phyloP scores from a whole-genome alignment of 1,140 invertebrate genomes.

The Pseudoatta argentina region DNA sequence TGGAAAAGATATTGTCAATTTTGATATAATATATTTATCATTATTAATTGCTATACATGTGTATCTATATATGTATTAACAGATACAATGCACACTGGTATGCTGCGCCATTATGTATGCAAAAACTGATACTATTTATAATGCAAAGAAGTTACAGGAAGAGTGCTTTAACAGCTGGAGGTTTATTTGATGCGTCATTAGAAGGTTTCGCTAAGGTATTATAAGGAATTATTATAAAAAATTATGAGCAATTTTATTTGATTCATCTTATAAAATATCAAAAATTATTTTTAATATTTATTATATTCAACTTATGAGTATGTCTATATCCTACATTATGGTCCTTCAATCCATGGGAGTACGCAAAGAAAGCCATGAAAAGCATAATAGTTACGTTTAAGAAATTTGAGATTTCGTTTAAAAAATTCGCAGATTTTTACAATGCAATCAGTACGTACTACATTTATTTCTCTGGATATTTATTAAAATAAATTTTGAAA shows the following conservation, averaged over 20 bases:
- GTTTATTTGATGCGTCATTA: conserved; percentile 39
- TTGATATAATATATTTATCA: neutral
- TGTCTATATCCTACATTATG: conserved; percentile 19
- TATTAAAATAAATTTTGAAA: conserved; percentile 13
- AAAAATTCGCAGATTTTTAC: neutral
- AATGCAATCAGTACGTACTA: neutral
- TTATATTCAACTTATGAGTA: conserved; percentile 42
- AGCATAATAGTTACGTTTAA: neutral
- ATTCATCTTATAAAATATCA: neutral
- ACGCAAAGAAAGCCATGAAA: neutral
- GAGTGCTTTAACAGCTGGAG: conserved; percentile 16
- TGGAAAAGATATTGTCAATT: neutral
- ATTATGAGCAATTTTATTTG: neutral
- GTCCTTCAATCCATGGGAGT: neutral
- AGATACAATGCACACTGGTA: conserved; percentile 34
- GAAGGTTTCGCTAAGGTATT: conserved; percentile 43
- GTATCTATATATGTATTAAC: neutral
- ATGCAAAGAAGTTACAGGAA: conserved; percentile 22
- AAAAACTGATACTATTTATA: conserved; percentile 31
- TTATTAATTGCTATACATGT: neutral
- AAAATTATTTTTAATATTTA: neutral
- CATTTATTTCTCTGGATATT: neutral
- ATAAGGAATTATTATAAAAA: neutral
- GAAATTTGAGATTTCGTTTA: neutral
- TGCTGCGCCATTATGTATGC: conserved; percentile 3